Evolutionary conservation across 2,797 vertebrate species (phyloP).

Genomic region (Mastacembelus armatus): DNA sequence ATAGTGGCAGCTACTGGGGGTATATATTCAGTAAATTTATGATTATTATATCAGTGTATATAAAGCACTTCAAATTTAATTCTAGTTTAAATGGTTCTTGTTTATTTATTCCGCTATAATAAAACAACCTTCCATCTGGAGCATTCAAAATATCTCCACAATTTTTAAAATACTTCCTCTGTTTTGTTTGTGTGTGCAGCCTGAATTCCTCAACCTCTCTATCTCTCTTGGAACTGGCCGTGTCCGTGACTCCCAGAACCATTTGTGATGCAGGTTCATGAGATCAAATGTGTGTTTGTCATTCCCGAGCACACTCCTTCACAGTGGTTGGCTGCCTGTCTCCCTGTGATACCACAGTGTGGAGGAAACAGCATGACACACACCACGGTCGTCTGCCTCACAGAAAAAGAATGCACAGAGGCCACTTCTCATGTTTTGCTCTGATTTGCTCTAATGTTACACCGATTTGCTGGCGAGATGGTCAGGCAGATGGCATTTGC

Average conservation of each 20-base stretch:
- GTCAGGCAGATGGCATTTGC: slow-evolving; percentile 45
- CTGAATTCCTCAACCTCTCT: slow-evolving; percentile 34
- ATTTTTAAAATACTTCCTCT: neutral
- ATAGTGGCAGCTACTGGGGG: neutral
- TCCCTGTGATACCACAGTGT: slow-evolving; percentile 54
- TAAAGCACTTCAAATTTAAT: neutral
- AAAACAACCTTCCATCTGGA: neutral
- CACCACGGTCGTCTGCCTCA: slow-evolving; percentile 45
- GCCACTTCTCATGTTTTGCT: slow-evolving; percentile 47
- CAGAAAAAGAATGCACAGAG: slow-evolving; percentile 34
- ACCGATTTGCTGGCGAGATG: slow-evolving; percentile 59
- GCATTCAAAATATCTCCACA: neutral
- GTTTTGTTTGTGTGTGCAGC: slow-evolving; percentile 13
- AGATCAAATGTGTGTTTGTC: slow-evolving; percentile 74
- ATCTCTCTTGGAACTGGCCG: slow-evolving; percentile 26
- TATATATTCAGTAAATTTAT: neutral
- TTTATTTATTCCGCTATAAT: neutral
- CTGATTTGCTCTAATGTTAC: slow-evolving; percentile 62
- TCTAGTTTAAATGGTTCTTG: neutral
- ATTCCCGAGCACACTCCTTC: slow-evolving; percentile 65
- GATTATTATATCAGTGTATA: neutral
- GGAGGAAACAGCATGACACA: slow-evolving; percentile 62
- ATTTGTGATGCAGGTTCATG: slow-evolving; percentile 68
- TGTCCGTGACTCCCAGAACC: slow-evolving; percentile 44
- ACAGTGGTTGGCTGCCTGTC: slow-evolving; percentile 62